Base-by-base conservation (phyloP, 2,888 invertebrate genomes). In the Furcula furcula region DNA sequence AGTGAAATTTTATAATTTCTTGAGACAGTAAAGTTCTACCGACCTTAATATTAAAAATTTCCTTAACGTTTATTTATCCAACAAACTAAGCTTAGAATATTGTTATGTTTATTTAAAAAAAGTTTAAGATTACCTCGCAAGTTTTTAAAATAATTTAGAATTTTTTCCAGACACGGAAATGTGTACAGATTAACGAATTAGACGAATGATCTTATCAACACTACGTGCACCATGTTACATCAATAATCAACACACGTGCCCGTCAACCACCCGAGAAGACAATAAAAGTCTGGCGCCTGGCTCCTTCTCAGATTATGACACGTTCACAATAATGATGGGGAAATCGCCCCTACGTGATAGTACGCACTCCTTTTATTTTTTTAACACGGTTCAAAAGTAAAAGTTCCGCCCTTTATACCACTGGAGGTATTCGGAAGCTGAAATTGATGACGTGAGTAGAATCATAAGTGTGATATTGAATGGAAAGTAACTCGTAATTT, bases 231-330 rank as follows among this genome's bases (percentile, higher is more conserved):
- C 10, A 31, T 36, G 40, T 34, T 51, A 46, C 21, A 51, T 56
- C 31, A 56, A 45, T 37, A 65, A 50, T 29, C 60, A 31, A 39
- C 46, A 34, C 68, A 60, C 63, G 63, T 52, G 40, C 52, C 41
- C 46, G 40, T 50, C 61, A 65, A 61, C 67, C 69, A 62, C 65
- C 57, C 47, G 58, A 52, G 60, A 56, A 60, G 53, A 79, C 76
- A 80, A 82, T 80, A 80, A 81, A 77, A 76, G 66, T 70, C 62
- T 77, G 87, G 88, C 87, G 87, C 87, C 87, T 80, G 55, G 33
- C 56, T 65, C 73, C 64, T 54, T 56, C 71, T 76, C 73, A 68
- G 77, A 82, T 79, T 81, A 78, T 78, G 65, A 75, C 86, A 86
- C 86, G 84, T 86, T 60, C 71, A 21, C 40, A 41, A 56, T 86